Evolutionary conservation across 2,888 invertebrate genomes (phyloP), one percentile per base, ranked within the genome.

Genomic region (Marasmarcha lunaedactyla): DNA sequence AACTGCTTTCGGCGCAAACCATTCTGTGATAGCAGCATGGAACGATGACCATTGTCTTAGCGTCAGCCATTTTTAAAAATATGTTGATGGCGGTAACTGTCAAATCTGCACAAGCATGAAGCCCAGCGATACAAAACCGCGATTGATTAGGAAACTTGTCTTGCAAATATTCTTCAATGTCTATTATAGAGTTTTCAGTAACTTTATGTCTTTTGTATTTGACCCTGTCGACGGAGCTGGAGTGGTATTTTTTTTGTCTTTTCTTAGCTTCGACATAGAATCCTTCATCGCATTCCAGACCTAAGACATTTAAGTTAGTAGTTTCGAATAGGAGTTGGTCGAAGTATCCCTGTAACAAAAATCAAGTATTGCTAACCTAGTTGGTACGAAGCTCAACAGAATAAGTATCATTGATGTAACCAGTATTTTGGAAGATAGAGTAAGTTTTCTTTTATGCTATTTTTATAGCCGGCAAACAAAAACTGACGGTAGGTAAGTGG

Each of bases 1-100:
- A 91, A 54, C 56, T 47, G 1, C 46, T 50, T 2, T 41, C 39
- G 63, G 47, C 49, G 15, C 36, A 15, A 12, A 51, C 26, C 62
- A 93, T 81, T 66, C 90, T 89, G 60, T 93, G 93, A 54, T 93
- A 93, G 57, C 93, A 93, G 55, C 93, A 93, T 2, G 93, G 90
- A 85, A 93, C 88, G 10, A 92, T 73, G 35, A 89, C 79, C 14
- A 92, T 59, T 11, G 85, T 67, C 44, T 73, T 81, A 0, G 88
- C 87, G 26, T 69, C 63, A 5, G 74, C 55, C 62, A 89, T 85
- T 52, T 85, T 70, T 33, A 85, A 55, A 66, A 91, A 93, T 48
- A 92, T 68, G 51, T 87, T 83, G 37, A 91, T 84, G 6, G 90
- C 88, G 40, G 86, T 84, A 14, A 91, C 78, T 33, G 90, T 89